Evolutionary conservation across 2,888 invertebrate genomes (phyloP), one percentile per base, ranked within the genome.

Genomic region (Brachypalpus laphriformis): DNA sequence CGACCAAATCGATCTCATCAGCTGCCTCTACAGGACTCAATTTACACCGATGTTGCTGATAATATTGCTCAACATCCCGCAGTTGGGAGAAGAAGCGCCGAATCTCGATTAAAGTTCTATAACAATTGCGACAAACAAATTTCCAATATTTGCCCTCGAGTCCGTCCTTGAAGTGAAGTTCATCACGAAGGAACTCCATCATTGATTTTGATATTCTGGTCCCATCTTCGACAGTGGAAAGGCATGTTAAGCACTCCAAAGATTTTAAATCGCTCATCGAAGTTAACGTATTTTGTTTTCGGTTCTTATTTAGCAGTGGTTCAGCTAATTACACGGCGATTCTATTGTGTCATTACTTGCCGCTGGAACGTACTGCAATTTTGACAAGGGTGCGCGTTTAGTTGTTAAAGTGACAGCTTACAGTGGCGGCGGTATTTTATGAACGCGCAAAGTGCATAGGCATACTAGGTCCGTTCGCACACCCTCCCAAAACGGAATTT

Each of bases 1-100:
- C 45, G 3, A 34, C 22, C 1, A 49, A 9, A 16, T 61, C 54
- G 9, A 45, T 18, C 0, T 47, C 18, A 2, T 31, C 16, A 9
- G 1, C 11, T 25, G 3, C 20, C 4, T n/a, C 20, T 3, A 14
- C 1, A 3, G 11, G 3, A 28, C 8, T 80, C 42, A 40, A 54
- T n/a, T n/a, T n/a, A n/a, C n/a, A n/a, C n/a, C n/a, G n/a, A n/a
- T n/a, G n/a, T n/a, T n/a, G n/a, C n/a, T n/a, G n/a, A n/a, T n/a
- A 61, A 54, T 68, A 74, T 3, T 74, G 25, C 61, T 81, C 74
- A 34, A 74, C 74, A 61, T 81, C 81, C 45, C 81, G 45, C 8
- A 75, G 11, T 28, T 75, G 81, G 0, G 42, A 25, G 8, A 45
- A 81, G 20, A 81, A 81, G 3, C 80, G 66, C 28, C 54, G 40